Base-by-base conservation (phyloP, 2,113 vertebrate genomes). In the Rhizomys pruinosus region DNA sequence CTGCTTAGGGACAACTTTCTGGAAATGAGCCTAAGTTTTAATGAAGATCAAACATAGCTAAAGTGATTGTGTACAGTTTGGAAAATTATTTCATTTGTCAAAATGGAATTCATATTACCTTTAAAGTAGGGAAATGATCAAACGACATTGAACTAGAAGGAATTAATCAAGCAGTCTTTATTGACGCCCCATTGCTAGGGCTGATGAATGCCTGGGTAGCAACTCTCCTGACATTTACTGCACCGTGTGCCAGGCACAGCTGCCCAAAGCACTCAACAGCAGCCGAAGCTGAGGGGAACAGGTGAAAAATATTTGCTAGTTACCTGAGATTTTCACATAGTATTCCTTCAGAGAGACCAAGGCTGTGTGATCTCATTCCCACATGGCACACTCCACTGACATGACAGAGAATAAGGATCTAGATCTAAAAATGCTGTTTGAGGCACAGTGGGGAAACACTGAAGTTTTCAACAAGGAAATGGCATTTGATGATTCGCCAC, bases 61-160 rank as follows among this genome's bases (percentile, higher is more conserved):
- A 80, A 93, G n/a, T 2, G 34, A 93, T 59, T n/a, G 29, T 66
- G 74, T 59, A 37, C 22, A 9, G 61, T 88, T 34, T 76, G 73
- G 73, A 69, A 94, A 88, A 90, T 61, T 42, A 57, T 85, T 86
- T 93, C 55, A 71, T 92, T 88, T 76, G 84, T 89, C 71, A 87
- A 74, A 93, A 85, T 78, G 64, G 92, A 94, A 91, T 82, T 86
- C 87, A 2, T 39, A 64, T 39, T 37, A 78, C 69, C 84, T 91
- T 86, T 59, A 52, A 79, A 82, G 68, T 84, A 22, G 29, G 72
- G 59, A 89, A 76, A 57, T 74, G 69, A 87, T 92, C 69, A 52
- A 89, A 92, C n/a, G 32, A 71, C 82, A 63, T 6, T 76, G 93
- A 89, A 85, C 88, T 88, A 61, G 89, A 78, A 42, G 92, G 71